Conservation (phyloP, 2,888 invertebrate species). For the Polydrusus pterygomalis region DNA sequence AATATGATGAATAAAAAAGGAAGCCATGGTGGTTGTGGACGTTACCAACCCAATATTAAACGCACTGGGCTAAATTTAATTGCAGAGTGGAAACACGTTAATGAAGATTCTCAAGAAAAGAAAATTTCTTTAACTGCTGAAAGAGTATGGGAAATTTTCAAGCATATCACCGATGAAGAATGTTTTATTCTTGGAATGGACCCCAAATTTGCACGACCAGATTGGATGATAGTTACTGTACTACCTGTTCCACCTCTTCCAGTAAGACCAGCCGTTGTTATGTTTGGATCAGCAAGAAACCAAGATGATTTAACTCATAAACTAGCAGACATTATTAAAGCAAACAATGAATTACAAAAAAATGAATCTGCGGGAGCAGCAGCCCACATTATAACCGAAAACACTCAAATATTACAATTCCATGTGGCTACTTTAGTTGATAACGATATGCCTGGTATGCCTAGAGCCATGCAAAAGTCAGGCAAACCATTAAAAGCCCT, state of each 20-base stretch:
- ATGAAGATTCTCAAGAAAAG: constrained; percentile 98
- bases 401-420: constrained; percentile 98
- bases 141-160: constrained; percentile 96
- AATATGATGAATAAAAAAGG: constrained; percentile 74
- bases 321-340: constrained; percentile 97
- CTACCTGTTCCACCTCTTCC: constrained; percentile 97
- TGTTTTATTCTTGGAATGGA: constrained; percentile 96
- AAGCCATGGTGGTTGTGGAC: constrained; percentile 97
- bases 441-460: constrained; percentile 99
- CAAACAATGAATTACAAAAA: constrained; percentile 95
- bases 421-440: constrained; percentile 99
- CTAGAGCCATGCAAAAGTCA: constrained; percentile 98
- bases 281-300: constrained; percentile 99
- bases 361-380: constrained; percentile 98
- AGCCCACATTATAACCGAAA: constrained; percentile 97
- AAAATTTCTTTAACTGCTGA: constrained; percentile 96
- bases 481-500: constrained; percentile 98
- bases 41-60: constrained; percentile 96
- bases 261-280: constrained; percentile 98
- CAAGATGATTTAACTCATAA: constrained; percentile 99
- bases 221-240: constrained; percentile 99
- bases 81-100: constrained; percentile 99
- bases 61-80: constrained; percentile 93
- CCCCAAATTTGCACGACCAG: constrained; percentile 96
- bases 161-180: constrained; percentile 97